These are phyloP conservation scores for Macrochelys suwanniensis DNA, from an alignment of 2,797 vertebrate genomes.

Conservation along the genomic window DNA sequence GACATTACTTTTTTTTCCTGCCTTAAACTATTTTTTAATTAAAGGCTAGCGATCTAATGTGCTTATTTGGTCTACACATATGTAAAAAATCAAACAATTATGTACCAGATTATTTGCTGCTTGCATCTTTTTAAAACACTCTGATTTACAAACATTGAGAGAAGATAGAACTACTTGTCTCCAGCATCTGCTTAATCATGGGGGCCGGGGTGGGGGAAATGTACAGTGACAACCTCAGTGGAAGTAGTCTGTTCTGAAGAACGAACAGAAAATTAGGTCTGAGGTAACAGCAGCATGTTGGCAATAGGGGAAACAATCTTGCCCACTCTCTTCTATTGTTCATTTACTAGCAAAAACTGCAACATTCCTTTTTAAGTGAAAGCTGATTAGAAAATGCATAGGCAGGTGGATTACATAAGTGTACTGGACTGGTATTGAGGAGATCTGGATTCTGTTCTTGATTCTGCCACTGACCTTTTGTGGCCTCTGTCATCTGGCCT, in stretches of 20 bases:
- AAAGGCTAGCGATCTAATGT: constrained; percentile 77
- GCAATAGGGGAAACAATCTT: background rate
- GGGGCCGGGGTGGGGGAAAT: background rate
- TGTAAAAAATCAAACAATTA: constrained; percentile 78
- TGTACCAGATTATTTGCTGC: constrained; percentile 44
- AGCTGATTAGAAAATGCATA: background rate
- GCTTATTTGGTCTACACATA: constrained; percentile 69
- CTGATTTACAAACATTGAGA: constrained; percentile 46
- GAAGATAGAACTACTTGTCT: constrained; percentile 42
- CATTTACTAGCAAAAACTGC: background rate
- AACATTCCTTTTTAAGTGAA: background rate
- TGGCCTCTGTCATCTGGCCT: background rate
- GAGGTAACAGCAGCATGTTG: background rate
- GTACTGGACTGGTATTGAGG: background rate
- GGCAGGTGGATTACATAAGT: background rate
- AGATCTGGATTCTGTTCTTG: background rate
- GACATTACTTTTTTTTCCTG: constrained; percentile 58
- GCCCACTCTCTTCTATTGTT: background rate
- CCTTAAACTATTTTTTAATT: constrained; percentile 78
- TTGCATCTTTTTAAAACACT: constrained; percentile 43
- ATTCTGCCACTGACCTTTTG: background rate
- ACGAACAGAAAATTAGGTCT: background rate
- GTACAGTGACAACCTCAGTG: constrained; percentile 13
- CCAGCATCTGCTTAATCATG: constrained; percentile 55
- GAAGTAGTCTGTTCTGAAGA: constrained; percentile 58